Base-by-base conservation (phyloP, 2,797 vertebrate genomes). In the Dicrostonyx torquatus region DNA sequence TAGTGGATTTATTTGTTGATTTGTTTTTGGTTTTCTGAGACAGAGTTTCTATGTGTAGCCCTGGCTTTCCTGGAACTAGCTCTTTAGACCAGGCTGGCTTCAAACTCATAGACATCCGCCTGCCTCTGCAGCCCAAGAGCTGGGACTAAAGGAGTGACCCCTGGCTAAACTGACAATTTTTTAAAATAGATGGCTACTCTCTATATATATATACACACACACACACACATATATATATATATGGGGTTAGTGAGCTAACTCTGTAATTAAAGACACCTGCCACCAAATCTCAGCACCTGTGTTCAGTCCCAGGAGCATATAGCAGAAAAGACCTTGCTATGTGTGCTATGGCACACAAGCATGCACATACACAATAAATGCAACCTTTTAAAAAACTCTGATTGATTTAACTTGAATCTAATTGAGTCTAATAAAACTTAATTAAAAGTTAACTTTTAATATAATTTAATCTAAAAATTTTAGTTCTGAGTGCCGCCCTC, bases 131-230 rank as follows among this genome's bases (percentile, higher is more conserved):
- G 22, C 18, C 68, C 68, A 22, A 72, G 18, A 22, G 68, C n/a
- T 72, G 20, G 68, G 68, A 72, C 40, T 40, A 40, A 72, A 12
- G 64, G 17, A 10, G n/a, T 3, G 20, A 10, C 68, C n/a, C 18
- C n/a, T 20, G 20, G n/a, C 18, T 72, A 64, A 70, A 70, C 26
- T 79, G 53, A 50, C 10, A 43, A 43, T 43, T 37, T 76, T 76
- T 84, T 77, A 8, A 87, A 96, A 91, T 9, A 92, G 40, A 66
- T 29, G 43, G 22, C 55, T 79, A 68, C n/a, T n/a, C n/a, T n/a
- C n/a, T n/a, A n/a, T n/a, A n/a, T n/a, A n/a, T n/a, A n/a, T n/a
- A n/a, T n/a, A n/a, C n/a, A n/a, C n/a, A n/a, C n/a, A n/a, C n/a
- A n/a, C n/a, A n/a, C n/a, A n/a, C n/a, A n/a, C n/a, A n/a, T n/a